Base-by-base conservation (phyloP, 1,140 invertebrate species). In the Gonioctena quinquepunctata region DNA sequence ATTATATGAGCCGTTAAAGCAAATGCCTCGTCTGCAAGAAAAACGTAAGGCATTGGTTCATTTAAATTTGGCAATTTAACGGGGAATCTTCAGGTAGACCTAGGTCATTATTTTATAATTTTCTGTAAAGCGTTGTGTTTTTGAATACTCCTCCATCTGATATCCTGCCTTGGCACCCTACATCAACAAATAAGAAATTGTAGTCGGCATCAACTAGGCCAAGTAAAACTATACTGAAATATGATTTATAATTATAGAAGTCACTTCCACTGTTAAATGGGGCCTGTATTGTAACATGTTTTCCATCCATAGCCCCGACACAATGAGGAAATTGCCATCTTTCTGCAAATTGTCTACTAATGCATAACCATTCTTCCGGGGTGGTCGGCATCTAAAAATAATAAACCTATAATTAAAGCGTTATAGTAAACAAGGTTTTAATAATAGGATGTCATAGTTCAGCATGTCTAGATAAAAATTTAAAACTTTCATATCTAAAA, bases 181-280 rank as follows among this genome's bases (percentile, higher is more conserved):
- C 71, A 76, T 85, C 77, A 56, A 81, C 68, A 50, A 64, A 79
- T 18, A 78, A 59, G 59, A 84, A 85, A 27, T 76, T 73, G 28
- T 66, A 70, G 42, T 69, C 28, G 7, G 33, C 65, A 57, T 69
- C 70, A 23, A 68, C 59, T 3, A 68, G 18, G 16, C 48, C 70
- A 50, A 72, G 52, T 11, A 72, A 18, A 26, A 72, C 65, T 16
- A 71, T 68, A 26, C 69, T 71, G 22, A 71, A 67, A 64, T 27
- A 25, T 22, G 13, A 25, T 63, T 68, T 68, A 42, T 71, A 71
- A 27, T 72, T 72, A 54, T 48, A 19, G 49, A 26, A 72, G 68
- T 72, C 66, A 56, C 54, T 68, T 33, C 70, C 66, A 63, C 59
- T 68, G 26, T 63, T 11, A 25, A 64, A 52, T 52, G 66, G 70